Conservation (phyloP, 2,113 vertebrate species). For the Budorcas taxicolor region DNA sequence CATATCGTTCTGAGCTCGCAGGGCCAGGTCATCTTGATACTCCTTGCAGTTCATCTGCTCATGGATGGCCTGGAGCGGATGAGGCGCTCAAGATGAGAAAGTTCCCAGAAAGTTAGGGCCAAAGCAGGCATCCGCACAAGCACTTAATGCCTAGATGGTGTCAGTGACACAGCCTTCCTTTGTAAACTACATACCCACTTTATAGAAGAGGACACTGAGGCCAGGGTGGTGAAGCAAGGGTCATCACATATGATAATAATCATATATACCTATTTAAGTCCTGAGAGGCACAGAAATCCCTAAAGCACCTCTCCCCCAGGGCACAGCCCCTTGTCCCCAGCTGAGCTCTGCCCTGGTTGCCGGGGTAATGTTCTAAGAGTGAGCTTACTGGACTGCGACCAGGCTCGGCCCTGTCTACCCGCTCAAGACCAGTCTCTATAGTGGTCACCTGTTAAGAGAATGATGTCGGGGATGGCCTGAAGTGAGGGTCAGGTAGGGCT, state of each 20-base stretch:
- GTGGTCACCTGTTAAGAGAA: neutral
- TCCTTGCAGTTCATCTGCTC: constrained; percentile 87
- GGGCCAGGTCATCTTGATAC: constrained; percentile 88
- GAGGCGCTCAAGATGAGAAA: neutral
- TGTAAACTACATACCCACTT: neutral
- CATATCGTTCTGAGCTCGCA: constrained; percentile 83
- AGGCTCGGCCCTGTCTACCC: neutral
- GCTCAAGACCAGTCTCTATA: neutral
- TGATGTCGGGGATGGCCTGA: neutral
- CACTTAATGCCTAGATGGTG: neutral
- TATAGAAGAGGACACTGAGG: neutral
- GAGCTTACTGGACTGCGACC: no score
- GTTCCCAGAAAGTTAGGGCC: neutral
- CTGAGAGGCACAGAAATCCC: neutral
- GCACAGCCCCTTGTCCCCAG: neutral
- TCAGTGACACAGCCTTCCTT: neutral
- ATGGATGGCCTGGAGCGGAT: constrained; percentile 83
- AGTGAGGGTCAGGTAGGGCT: neutral
- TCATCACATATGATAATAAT: neutral
- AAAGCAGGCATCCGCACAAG: neutral
- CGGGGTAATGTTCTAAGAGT: neutral
- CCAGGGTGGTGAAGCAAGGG: neutral
- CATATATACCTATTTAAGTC: neutral
- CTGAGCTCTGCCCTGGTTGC: neutral
- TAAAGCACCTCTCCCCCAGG: no score